Base-by-base conservation (phyloP, 1,140 invertebrate genomes). In the Cotesia chilonis region DNA sequence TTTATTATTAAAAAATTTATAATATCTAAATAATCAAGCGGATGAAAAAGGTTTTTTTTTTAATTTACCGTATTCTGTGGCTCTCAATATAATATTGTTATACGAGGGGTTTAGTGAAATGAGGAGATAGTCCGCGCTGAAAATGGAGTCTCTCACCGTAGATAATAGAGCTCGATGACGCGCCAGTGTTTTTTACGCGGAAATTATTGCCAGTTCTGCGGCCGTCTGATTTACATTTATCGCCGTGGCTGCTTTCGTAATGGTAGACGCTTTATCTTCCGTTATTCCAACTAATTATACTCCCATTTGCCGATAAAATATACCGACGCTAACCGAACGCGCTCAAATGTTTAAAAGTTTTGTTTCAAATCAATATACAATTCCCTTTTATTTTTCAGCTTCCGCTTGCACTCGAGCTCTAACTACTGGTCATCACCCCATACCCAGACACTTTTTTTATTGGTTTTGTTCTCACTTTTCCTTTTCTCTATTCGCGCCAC, bases 191-290 rank as follows among this genome's bases (percentile, higher is more conserved):
- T 85, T 84, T 84, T 79, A 77, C 51, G 73, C 37, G 79, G 80
- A 79, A 80, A 83, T 85, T 85, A 85, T 82, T 85, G 80, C 83
- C 79, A 79, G 79, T 83, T 83, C 78, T 79, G 76, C 75, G 81
- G 76, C 77, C 78, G 77, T 77, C 82, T 85, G 83, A 85, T 85
- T 85, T 85, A 85, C 84, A 85, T 85, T 85, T 85, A 85, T 85
- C 81, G 82, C 82, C 47, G 17, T 66, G 17, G 64, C 78, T 77
- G 82, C 77, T 83, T 82, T 79, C 77, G 80, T 85, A 85, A 84
- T 84, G 83, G 81, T 67, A 75, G 79, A 54, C 81, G 77, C 81
- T 84, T 83, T 80, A 84, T 84, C 82, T 82, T 84, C 82, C 80
- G 81, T 85, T 85, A 85, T 84, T 84, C 77, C 80, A 83, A 84